phyloP scores from a whole-genome alignment of 2,797 vertebrate genomes.

The Macropodus opercularis region DNA sequence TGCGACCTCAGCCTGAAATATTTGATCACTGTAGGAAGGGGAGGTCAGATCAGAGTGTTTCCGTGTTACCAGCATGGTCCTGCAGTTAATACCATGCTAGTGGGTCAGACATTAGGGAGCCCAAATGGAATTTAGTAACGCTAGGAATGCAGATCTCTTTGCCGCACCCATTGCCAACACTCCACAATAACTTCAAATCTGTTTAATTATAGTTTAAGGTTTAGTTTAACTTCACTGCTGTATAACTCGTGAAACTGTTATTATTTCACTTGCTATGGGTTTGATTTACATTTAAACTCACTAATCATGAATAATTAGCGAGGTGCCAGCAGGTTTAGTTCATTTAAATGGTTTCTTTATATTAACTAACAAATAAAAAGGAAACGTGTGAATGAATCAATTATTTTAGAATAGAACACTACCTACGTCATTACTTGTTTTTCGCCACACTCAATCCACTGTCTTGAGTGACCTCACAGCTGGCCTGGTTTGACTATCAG shows the following conservation, averaged over 20 bases:
- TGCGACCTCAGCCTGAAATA: slow-evolving; percentile 64
- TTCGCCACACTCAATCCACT: slow-evolving; percentile 17
- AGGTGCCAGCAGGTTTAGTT: neutral
- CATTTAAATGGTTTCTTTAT: neutral
- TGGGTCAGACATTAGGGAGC: slow-evolving; percentile 64
- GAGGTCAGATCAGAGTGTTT: slow-evolving; percentile 13
- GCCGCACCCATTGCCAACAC: slow-evolving; percentile 43
- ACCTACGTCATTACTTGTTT: slow-evolving; percentile 9
- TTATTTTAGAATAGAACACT: neutral
- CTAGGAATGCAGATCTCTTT: slow-evolving; percentile 66
- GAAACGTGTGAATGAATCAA: neutral
- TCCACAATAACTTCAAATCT: slow-evolving; percentile 17
- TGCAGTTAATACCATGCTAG: slow-evolving; percentile 48
- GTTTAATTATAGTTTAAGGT: slow-evolving; percentile 4
- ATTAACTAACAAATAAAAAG: neutral
- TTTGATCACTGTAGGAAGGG: slow-evolving; percentile 46
- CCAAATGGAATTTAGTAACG: slow-evolving; percentile 66
- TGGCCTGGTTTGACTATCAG: slow-evolving; percentile 35
- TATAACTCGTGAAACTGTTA: neutral
- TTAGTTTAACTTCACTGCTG: neutral
- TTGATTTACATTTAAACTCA: slow-evolving; percentile 1
- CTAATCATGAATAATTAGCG: neutral
- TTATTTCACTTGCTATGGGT: neutral
- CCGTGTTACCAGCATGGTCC: slow-evolving; percentile 48
- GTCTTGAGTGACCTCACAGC: slow-evolving; percentile 28